These are phyloP conservation scores for Climacteris rufus DNA, from an alignment of 2,113 vertebrate species.

Conservation along the genomic window DNA sequence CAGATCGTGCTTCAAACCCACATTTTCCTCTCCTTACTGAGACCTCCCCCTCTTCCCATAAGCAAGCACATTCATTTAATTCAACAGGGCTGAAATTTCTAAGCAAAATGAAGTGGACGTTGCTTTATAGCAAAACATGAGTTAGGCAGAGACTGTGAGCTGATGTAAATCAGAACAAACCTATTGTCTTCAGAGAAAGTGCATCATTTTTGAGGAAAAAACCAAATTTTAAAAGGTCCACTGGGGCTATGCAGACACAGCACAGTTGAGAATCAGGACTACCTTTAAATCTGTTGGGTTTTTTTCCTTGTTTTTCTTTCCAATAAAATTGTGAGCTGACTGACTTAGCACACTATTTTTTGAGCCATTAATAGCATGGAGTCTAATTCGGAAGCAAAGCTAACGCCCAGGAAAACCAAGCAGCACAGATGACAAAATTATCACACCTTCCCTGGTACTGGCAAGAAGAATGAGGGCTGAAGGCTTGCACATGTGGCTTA, in stretches of 20 bases:
- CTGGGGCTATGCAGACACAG: not conserved
- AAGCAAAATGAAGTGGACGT: not conserved
- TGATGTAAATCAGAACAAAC: not conserved
- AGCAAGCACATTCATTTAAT: not conserved
- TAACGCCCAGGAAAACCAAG: slow-evolving; percentile 53
- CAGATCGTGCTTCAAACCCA: not conserved
- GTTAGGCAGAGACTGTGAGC: not conserved
- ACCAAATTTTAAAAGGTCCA: not conserved
- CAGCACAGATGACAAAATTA: slow-evolving; percentile 71
- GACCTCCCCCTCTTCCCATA: not conserved
- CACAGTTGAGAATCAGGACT: not conserved
- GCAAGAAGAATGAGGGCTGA: slow-evolving; percentile 52
- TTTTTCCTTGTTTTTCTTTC: not conserved
- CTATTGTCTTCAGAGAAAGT: not conserved
- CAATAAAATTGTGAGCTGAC: not conserved
- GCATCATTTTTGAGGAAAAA: not conserved
- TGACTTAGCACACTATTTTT: not conserved
- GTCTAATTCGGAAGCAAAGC: slow-evolving; percentile 40
- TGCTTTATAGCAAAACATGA: not conserved
- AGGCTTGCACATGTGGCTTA: slow-evolving; percentile 65
- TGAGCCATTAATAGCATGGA: slow-evolving; percentile 19
- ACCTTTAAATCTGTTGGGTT: not conserved
- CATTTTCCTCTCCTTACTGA: not conserved
- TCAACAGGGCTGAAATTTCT: not conserved
- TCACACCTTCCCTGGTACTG: slow-evolving; percentile 71